phyloP scores from a whole-genome alignment of 2,797 vertebrate genomes.

The Macropus fuliginosus region DNA sequence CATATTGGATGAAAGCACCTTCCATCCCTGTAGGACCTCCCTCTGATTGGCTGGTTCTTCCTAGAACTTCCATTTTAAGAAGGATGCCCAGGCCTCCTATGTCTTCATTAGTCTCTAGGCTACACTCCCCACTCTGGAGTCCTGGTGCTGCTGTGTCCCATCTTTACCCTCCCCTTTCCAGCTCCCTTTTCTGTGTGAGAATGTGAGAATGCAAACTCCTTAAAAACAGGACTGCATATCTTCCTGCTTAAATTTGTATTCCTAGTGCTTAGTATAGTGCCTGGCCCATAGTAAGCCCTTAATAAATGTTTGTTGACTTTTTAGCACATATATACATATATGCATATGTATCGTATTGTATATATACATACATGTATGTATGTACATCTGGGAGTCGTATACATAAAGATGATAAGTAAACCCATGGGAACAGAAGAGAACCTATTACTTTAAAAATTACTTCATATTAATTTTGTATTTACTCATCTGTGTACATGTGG shows the following conservation, averaged over 20 bases:
- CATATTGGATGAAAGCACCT: background rate
- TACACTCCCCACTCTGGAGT: background rate
- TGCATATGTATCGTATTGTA: background rate
- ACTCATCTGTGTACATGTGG: background rate
- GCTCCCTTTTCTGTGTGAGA: background rate
- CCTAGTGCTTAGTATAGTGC: background rate
- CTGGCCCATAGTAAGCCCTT: background rate
- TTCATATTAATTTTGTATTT: background rate
- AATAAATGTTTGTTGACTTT: background rate
- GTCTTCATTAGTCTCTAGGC: background rate
- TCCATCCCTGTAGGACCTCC: background rate
- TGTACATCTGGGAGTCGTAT: background rate
- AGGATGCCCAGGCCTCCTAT: background rate
- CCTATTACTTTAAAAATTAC: background rate
- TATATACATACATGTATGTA: background rate
- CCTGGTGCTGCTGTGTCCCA: background rate
- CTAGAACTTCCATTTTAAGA: background rate
- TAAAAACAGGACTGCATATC: background rate
- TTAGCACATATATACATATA: background rate
- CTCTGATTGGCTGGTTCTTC: background rate
- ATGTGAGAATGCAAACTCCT: background rate
- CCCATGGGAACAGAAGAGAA: background rate
- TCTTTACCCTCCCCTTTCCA: background rate
- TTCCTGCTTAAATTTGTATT: background rate
- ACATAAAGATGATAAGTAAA: background rate